Conservation (phyloP, 2,888 invertebrate genomes). For the Quadriops clusia region DNA sequence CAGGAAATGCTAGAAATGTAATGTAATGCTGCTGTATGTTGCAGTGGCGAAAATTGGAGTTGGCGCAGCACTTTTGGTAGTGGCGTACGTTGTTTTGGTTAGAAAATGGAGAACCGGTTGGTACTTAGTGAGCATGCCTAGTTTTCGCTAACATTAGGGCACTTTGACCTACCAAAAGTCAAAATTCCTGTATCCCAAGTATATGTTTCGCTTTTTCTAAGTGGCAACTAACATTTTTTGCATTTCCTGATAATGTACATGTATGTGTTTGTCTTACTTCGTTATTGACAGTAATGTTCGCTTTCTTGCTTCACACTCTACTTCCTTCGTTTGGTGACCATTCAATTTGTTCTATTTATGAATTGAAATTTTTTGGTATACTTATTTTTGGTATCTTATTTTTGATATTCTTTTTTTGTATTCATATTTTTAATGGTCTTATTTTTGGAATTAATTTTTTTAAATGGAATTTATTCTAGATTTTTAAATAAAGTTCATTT, state of each 20-base stretch:
- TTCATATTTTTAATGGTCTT: no score
- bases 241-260: constrained; percentile 32
- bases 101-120: constrained; percentile 65
- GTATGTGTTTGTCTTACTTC: constrained; percentile 11
- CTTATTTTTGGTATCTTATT: no score
- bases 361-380: no score
- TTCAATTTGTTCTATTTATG: no score
- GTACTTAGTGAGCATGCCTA: constrained; percentile 33
- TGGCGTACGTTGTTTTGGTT: constrained; percentile 76
- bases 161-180: constrained; percentile 6
- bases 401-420: no score
- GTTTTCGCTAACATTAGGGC: constrained; percentile 15
- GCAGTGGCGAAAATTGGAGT: constrained; percentile 80
- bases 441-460: no score
- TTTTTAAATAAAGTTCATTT: no score
- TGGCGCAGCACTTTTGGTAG: constrained; percentile 72
- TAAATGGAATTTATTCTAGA: no score
- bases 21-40: constrained; percentile 41
- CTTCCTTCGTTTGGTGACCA: no score
- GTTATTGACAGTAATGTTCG: no score
- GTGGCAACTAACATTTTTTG: constrained; percentile 29
- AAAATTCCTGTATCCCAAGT: constrained; percentile 5
- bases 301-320: no score
- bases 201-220: constrained; percentile 9
- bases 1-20: constrained; percentile 34